Evolutionary conservation across 2,797 vertebrate species (phyloP), one percentile per base, ranked within the genome.

Genomic region (Pogonophryne albipinna): DNA sequence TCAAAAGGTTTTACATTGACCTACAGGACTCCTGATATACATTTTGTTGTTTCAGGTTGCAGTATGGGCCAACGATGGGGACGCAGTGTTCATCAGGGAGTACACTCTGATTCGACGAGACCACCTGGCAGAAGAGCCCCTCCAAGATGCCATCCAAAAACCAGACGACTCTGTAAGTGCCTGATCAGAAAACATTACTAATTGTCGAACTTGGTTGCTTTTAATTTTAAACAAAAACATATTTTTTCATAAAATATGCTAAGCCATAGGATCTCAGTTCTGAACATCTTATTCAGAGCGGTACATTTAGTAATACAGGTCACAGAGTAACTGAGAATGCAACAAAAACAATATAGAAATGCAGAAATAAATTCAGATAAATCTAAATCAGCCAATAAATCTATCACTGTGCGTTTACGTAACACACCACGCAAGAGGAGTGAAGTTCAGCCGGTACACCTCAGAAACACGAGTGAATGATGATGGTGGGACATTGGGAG

Each of bases 81-180:
- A 91, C 0, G 97, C 96, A 15, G 95, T 99, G 81, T 99, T 99
- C 84, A 96, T 99, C 71, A 94, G 96, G 73, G 98, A 99, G 90
- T 99, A 96, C 93, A 97, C 97, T 10, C 87, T 99, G 83, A 97
- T 97, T 89, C 95, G 95, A 56, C 94, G 95, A 88, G 97, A 98
- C 84, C 96, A 96, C 74, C 95, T 97, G 46, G 94, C 95, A 0
- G 98, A 99, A 57, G 97, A 99, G 85, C 94, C 96, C 55, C 91
- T 96, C 16, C 94, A 94, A 8, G 96, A 97, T 79, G 87, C 90
- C 85, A 90, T 87, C 86, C 96, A 97, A 68, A 98, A 96, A 88
- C 94, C 94, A 69, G 98, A 98, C 85, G 98, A 99, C 74, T 86
- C 74, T 68, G 98, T 99, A 94, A 94, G 94, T 77, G 23, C 49